A percentile compares a stretch with the other conserved stretches of the same genome.
These are phyloP conservation scores for Drosophila grimshawi DNA, from an alignment of 1,140 invertebrate species.

Conservation along the genomic window DNA sequence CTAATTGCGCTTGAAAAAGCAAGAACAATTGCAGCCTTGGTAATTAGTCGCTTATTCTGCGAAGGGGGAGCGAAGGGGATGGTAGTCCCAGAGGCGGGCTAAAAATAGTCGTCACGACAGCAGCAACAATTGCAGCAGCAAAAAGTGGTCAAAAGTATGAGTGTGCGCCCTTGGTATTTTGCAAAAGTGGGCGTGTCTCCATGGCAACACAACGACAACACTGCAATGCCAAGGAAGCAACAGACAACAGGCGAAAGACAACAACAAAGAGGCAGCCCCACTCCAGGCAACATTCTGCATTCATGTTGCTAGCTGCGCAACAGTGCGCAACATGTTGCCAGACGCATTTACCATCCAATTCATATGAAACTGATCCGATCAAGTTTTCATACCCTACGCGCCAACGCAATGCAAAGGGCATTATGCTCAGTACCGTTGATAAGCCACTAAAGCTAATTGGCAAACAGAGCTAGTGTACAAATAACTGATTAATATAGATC, in stretches of 20 bases:
- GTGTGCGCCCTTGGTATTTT: slow-evolving; percentile 59
- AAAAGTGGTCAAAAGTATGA: slow-evolving; percentile 30
- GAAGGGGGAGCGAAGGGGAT: not conserved
- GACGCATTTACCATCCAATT: slow-evolving; percentile 52
- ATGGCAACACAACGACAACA: slow-evolving; percentile 56
- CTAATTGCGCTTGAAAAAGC: slow-evolving; percentile 29
- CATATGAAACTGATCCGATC: slow-evolving; percentile 10
- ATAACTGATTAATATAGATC: too few relatives aligned
- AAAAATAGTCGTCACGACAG: slow-evolving; percentile 32
- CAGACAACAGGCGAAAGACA: not conserved
- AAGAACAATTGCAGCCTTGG: slow-evolving; percentile 8
- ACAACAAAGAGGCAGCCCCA: slow-evolving; percentile 38
- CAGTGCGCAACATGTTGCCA: slow-evolving; percentile 59
- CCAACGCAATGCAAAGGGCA: not conserved
- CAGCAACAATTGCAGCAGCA: slow-evolving; percentile 17
- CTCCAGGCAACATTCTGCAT: slow-evolving; percentile 36
- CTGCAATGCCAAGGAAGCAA: not conserved
- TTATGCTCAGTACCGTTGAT: not conserved
- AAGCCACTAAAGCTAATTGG: not conserved
- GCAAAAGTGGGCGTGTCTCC: slow-evolving; percentile 69
- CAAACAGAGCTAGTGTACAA: too few relatives aligned
- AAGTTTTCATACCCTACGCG: slow-evolving; percentile 11
- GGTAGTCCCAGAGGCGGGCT: not conserved
- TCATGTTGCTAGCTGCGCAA: slow-evolving; percentile 31
- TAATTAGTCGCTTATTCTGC: slow-evolving; percentile 33